A percentile compares a stretch with the other conserved stretches of the same genome.
Evolutionary conservation across 2,797 vertebrate genomes (phyloP).

Genomic region (Arctocebus calabarensis): DNA sequence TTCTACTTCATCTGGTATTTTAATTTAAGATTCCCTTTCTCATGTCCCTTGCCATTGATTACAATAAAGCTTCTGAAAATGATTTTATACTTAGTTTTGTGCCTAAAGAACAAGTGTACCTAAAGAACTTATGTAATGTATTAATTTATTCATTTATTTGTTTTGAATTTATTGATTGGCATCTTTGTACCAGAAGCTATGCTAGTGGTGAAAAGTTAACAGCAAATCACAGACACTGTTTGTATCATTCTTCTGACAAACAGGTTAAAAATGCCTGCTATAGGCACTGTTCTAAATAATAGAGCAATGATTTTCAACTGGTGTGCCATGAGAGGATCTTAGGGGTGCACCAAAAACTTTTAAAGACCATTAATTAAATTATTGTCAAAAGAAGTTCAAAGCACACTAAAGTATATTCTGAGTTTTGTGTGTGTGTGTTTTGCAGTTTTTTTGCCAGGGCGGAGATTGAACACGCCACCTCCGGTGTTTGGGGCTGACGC

Average conservation of each 20-base stretch:
- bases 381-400: no score
- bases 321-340: no score
- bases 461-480: no score
- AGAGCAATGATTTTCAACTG: background rate
- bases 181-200: background rate
- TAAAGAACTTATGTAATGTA: background rate
- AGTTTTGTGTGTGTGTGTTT: no score
- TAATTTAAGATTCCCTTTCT: background rate
- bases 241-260: background rate
- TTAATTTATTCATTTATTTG: background rate
- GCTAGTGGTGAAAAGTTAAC: background rate
- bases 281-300: background rate
- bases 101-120: background rate
- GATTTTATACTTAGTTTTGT: conserved; percentile 8
- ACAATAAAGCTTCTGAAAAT: background rate
- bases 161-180: background rate
- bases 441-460: no score
- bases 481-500: no score
- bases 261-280: background rate
- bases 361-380: no score
- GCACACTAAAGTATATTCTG: no score
- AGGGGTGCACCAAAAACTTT: no score
- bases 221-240: background rate
- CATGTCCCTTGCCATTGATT: background rate
- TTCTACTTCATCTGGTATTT: background rate